phyloP scores from a whole-genome alignment of 2,113 vertebrate genomes.

The Callospermophilus lateralis region DNA sequence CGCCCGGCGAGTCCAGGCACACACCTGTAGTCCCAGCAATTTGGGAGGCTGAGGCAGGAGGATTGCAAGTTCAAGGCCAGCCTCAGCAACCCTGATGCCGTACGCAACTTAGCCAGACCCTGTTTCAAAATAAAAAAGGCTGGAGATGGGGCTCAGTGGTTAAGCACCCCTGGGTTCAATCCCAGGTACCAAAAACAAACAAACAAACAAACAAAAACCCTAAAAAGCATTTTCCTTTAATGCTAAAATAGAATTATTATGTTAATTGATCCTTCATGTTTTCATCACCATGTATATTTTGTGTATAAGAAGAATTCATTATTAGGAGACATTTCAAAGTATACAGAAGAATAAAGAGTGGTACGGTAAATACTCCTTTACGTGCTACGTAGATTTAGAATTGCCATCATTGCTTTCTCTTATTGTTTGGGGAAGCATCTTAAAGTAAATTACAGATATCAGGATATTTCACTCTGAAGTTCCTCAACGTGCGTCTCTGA shows the following conservation, averaged over 20 bases:
- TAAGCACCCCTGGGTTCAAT: no score
- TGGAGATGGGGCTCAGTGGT: no score
- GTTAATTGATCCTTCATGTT: background rate
- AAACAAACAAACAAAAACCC: no score
- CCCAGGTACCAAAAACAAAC: no score
- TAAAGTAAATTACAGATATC: background rate
- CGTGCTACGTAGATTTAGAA: background rate
- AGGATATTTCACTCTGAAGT: background rate
- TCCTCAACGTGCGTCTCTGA: background rate
- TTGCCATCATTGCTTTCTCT: background rate
- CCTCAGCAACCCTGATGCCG: no score
- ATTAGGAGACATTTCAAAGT: background rate
- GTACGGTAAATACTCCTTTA: background rate
- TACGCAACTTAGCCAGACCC: no score
- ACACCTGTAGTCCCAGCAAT: no score
- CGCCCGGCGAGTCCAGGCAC: no score
- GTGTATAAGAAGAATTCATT: background rate
- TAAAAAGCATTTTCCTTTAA: background rate
- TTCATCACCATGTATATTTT: background rate
- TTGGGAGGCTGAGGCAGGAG: no score
- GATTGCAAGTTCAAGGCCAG: no score
- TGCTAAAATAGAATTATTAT: background rate
- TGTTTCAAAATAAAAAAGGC: no score
- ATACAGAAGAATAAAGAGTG: background rate
- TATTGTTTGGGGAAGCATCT: slow-evolving; percentile 16